phyloP scores from a whole-genome alignment of 2,797 vertebrate genomes.

The Sebastes oblongus region DNA sequence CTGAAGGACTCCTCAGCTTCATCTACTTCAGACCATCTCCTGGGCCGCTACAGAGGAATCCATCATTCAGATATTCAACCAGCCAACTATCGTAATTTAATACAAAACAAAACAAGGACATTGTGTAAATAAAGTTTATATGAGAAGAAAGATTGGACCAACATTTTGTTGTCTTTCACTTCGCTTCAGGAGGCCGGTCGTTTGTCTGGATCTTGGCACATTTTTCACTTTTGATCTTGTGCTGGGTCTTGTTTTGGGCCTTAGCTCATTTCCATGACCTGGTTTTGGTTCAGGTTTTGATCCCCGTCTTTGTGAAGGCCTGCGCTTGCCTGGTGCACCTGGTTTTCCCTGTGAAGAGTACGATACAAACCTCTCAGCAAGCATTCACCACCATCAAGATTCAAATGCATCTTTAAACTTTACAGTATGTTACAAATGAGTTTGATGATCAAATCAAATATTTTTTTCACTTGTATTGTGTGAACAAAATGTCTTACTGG shows the following conservation, averaged over 20 bases:
- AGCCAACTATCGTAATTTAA: background rate
- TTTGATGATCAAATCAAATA: background rate
- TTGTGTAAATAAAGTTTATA: background rate
- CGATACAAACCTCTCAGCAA: background rate
- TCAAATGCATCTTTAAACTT: background rate
- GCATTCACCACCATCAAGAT: background rate
- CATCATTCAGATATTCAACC: background rate
- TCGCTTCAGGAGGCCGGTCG: background rate
- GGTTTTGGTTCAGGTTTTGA: slow-evolving; percentile 7
- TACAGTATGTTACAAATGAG: background rate
- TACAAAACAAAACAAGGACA: background rate
- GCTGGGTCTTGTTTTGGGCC: background rate
- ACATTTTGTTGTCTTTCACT: slow-evolving; percentile 67
- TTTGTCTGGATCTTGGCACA: background rate
- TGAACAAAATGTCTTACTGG: slow-evolving; percentile 65
- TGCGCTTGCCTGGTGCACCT: slow-evolving; percentile 60
- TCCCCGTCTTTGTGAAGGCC: background rate
- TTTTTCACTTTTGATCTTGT: background rate
- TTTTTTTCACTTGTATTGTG: background rate
- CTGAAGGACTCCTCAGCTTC: slow-evolving; percentile 44
- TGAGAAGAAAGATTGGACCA: slow-evolving; percentile 52
- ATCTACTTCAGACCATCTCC: slow-evolving; percentile 40
- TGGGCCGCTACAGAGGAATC: slow-evolving; percentile 26
- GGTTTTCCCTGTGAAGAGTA: slow-evolving; percentile 71
- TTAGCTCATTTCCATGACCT: background rate